These are phyloP conservation scores for Drosophila busckii DNA, from an alignment of 1,140 invertebrate genomes.

Conservation along the genomic window DNA sequence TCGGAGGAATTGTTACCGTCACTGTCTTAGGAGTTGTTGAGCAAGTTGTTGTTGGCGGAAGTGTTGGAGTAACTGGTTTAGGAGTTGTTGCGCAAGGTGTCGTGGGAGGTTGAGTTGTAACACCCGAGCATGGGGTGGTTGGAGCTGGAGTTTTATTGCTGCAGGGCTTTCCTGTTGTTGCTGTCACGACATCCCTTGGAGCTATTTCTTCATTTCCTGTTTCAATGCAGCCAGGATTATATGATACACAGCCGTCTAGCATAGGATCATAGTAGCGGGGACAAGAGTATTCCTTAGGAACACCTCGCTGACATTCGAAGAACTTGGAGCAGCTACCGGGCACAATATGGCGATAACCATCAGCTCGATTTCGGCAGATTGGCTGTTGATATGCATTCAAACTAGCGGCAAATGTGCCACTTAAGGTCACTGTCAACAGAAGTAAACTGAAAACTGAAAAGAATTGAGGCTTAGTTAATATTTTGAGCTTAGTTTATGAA, in stretches of 20 bases:
- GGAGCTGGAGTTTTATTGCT: neutral
- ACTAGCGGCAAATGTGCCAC: conserved; percentile 34
- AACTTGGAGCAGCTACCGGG: conserved; percentile 60
- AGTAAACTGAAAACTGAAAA: conserved; percentile 43
- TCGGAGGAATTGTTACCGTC: neutral
- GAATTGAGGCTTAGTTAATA: no score
- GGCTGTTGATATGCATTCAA: conserved; percentile 38
- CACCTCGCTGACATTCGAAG: conserved; percentile 49
- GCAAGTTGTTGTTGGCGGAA: conserved; percentile 1
- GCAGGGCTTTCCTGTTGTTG: conserved; percentile 24
- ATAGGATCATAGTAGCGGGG: conserved; percentile 48
- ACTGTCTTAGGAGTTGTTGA: conserved; percentile 3
- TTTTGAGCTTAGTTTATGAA: no score
- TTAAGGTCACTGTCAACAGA: conserved; percentile 38
- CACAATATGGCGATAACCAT: conserved; percentile 44
- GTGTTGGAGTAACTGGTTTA: neutral
- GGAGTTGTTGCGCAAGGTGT: conserved; percentile 1
- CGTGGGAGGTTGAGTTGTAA: conserved; percentile 1
- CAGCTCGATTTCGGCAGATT: conserved; percentile 30
- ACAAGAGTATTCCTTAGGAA: conserved; percentile 31
- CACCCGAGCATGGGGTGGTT: conserved; percentile 9
- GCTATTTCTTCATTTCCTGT: neutral
- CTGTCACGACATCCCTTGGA: no score
- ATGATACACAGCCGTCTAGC: conserved; percentile 30
- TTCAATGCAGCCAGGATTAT: conserved; percentile 45